Base-by-base conservation (phyloP, 1,140 invertebrate species). In the Diprion similis region DNA sequence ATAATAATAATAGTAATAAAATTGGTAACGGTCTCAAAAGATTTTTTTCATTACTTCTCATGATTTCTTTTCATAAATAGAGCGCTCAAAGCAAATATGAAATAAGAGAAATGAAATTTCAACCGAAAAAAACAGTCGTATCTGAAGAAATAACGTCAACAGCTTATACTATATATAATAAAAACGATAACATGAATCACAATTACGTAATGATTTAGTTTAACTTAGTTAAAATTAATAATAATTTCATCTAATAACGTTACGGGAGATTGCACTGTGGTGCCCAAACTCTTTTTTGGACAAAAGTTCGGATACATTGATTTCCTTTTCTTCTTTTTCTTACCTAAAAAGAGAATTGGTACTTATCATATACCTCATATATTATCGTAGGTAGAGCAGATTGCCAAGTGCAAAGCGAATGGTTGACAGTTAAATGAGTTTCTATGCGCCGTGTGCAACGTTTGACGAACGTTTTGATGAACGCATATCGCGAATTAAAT, bases 121-220 rank as follows among this genome's bases (percentile, higher is more conserved):
- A 70, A 72, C 77, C 71, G 46, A 68, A 37, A 72, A 69, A 75
- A 78, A 76, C 73, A 74, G 72, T 48, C 75, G 24, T 37, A 37
- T 59, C n/a, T 9, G 51, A 59, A 59, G 80, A 77, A 81, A 75
- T 86, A 88, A 87, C 85, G 84, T 86, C 84, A 88, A 87, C 86
- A 88, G 84, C 83, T 88, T 88, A 86, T 83, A 80, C 82, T 85
- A 86, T 81, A 78, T 59, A 59, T 79, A 79, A 84, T 86, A 86
- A 83, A 87, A 87, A 86, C 84, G 82, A 87, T 87, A 86, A 87
- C 85, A 84, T 84, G 81, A 83, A 87, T 86, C 86, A 85, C 85
- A 85, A 87, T 87, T 82, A 85, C 83, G 84, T 82, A 82, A 86
- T 85, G 82, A 80, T 80, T 74, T 65, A 69, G 45, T 45, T 73